Base-by-base conservation (phyloP, 2,797 vertebrate genomes). In the Sternarchorhynchus goeldii region DNA sequence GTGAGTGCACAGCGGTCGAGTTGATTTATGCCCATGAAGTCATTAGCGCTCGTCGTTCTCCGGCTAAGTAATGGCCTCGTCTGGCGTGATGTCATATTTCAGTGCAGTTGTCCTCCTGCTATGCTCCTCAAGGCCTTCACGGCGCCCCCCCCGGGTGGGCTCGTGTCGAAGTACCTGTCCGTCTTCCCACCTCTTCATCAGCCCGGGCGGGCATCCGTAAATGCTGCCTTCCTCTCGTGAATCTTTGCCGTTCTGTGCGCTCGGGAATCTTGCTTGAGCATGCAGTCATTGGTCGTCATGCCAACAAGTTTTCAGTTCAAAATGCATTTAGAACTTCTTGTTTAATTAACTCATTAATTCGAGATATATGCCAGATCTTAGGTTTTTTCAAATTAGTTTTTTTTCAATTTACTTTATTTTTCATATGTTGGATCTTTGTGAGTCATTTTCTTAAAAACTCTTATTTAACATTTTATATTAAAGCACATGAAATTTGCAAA, bases 11-110 rank as follows among this genome's bases (percentile, higher is more conserved):
- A 57, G 73, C 53, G 71, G 50, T 73, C 21, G 29, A 66, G 74
- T 68, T 62, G 67, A 78, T 68, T 79, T 85, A 80, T 63, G 66
- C 39, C 10, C 1, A 67, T 16, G 17, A 78, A 72, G 75, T 72
- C 72, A 68, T 59, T 72, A 66, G n/a, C 66, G 31, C 25, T 31
- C 73, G 8, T 36, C 12, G 1, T 36, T n/a, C 32, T 31, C 21
- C 4, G 17, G 39, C 17, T 55, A 71, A 78, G 21, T 63, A 65
- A 82, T 67, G 66, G 65, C 78, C 77, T 73, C 56, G 67, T 63
- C 41, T n/a, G 5, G 62, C 63, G 68, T 57, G 71, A 79, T 80
- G 82, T 66, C 77, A 71, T 84, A 79, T 76, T 81, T 77, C 59
- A 73, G 56, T 6, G 78, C 25, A 29, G 14, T 55, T 73, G 41